Base-by-base conservation (phyloP, 2,113 vertebrate species). In the Coturnix japonica region DNA sequence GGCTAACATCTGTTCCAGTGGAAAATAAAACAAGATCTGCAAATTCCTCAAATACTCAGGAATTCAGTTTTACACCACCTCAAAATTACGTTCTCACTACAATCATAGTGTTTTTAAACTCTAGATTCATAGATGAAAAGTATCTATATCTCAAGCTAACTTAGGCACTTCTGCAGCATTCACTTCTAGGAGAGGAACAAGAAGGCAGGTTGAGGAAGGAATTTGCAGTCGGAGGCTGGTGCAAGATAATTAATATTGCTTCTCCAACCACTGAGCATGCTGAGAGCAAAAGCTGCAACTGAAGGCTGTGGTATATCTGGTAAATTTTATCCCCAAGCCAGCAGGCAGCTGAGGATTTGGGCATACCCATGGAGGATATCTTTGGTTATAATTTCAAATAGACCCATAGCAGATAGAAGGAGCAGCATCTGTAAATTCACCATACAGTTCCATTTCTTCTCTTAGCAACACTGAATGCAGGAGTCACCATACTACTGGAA, bases 21-120 rank as follows among this genome's bases (percentile, higher is more conserved):
- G 44, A 93, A 94, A 93, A 92, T 80, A 87, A 94, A 94, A 82
- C 51, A 89, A 76, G 81, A 85, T 76, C 81, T 63, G 17, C 30
- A 89, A 93, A 80, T 76, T 57, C 84, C 78, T 89, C 60, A 49
- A 85, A 91, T 87, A 71, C 67, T 73, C 56, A 80, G 75, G 43
- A 93, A 87, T 74, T 66, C 39, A 59, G 15, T 66, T 95, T 91
- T 67, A 70, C 57, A 73, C 12, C 12, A 82, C 54, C 64, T 85
- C 35, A 67, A 51, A 87, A 95, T 67, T 43, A 92, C 2, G 5
- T 35, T 57, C n/a, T 80, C 37, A 80, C 60, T 61, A 89, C 87
- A 92, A 70, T 39, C 47, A 82, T 25, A 73, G 28, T 25, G 3
- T 0, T 17, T 81, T 93, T 82, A 23, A 73, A 85, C 64, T 57